Evolutionary conservation across 2,797 vertebrate species (phyloP), one percentile per base, ranked within the genome.

Genomic region (Florisuga fusca): DNA sequence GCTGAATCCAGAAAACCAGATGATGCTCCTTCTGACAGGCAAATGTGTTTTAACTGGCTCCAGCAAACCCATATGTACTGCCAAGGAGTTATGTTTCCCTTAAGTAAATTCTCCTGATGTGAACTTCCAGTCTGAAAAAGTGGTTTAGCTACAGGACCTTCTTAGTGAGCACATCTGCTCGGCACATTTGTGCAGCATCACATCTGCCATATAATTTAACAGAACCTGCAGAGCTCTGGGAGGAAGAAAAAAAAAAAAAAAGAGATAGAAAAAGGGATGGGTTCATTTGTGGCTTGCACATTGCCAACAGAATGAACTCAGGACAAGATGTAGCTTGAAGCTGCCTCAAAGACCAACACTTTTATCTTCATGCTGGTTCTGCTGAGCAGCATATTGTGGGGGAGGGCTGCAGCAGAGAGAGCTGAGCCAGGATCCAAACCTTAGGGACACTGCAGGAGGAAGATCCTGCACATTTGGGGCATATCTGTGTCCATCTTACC

Each of bases 1-100:
- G 41, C 53, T 84, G 59, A 78, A 54, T 84, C 88, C 83, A 94
- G 85, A n/a, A 75, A 77, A 74, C 15, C 91, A 95, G 93, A 84
- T 69, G 74, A 93, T 66, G 63, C 33, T 82, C 38, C 57, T 89
- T 87, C 78, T 64, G 84, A 82, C 34, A 45, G 72, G 21, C 58
- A 78, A 91, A 84, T 43, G 48, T 84, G 55, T 76, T 94, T 94
- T 73, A 90, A 48, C 76, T 72, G 85, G 80, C 74, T 86, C 76
- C 79, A 90, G 67, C 71, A 74, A 90, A 57, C 31, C 74, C 80
- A 16, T 50, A 66, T 54, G 80, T 27, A 76, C 51, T 83, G 45
- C 50, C 55, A 46, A 94, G 73, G 87, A 94, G 51, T 50, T 87
- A 45, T 4, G 2, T 34, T 82, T 67, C 84, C 78, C 87, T 67